Evolutionary conservation across 2,888 invertebrate species (phyloP), one percentile per base, ranked within the genome.

Genomic region (Folsomia manolachei): DNA sequence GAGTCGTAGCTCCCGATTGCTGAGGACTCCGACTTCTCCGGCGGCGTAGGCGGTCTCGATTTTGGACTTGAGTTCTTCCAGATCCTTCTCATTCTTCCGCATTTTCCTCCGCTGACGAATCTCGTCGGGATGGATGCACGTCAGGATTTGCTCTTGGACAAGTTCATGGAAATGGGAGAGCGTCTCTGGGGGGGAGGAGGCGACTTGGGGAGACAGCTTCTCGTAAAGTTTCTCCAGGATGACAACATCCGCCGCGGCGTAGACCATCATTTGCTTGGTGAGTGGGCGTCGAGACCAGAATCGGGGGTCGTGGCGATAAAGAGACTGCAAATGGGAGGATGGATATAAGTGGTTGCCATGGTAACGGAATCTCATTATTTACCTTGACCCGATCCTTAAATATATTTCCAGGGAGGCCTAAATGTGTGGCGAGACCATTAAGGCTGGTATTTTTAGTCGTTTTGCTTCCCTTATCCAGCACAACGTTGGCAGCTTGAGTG

Each of bases 401-500:
- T 0, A 94, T 93, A 85, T 95, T 96, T 82, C 90, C 88, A 0
- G 93, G 93, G 82, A 9, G 2, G n/a, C 91, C 91, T 83, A 95
- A 94, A 76, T 90, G 87, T 84, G 95, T 92, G 84, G 96, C 96
- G 70, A 97, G 86, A 69, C 95, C 92, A 86, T 95, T 94, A 72
- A 97, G 86, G 81, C 94, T 94, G 64, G 95, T 90, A 83, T 94
- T n/a, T n/a, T n/a, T n/a, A n/a, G n/a, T n/a, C n/a, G 14, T 39
- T 39, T 39, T 39, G 39, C 14, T 39, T n/a, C n/a, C n/a, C n/a
- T n/a, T n/a, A n/a, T n/a, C n/a, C n/a, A n/a, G n/a, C n/a, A 97
- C 91, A 69, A 95, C 93, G 84, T 97, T 94, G 60, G 95, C 96
- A 81, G 89, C 89, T 86, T 93, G 95, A 51, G 95, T 95, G 83